Evolutionary conservation across 2,113 vertebrate species (phyloP), one percentile per base, ranked within the genome.

Genomic region (Gambusia holbrooki): DNA sequence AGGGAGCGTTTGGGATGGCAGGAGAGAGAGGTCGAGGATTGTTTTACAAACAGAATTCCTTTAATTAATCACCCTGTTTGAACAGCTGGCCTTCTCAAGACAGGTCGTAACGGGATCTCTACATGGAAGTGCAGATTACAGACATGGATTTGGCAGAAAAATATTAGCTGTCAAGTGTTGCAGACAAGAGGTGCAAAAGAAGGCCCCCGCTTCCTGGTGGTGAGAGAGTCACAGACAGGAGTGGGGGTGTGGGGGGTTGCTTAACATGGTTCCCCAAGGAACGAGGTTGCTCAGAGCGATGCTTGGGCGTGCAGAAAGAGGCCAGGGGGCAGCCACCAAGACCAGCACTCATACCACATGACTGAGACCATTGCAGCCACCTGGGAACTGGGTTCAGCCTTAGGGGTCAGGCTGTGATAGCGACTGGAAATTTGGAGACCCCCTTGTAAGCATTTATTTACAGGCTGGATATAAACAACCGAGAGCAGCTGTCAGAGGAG

Each of bases 31-130:
- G 93, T 89, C 74, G 73, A 90, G 94, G 93, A 96, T 96, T 96
- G 94, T 96, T 96, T 97, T 97, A 96, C 96, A 97, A 96, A 95
- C 95, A 96, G 96, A 97, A 96, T 96, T 96, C 94, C 96, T 96
- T 97, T 96, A 97, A 98, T 98, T 98, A 98, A 97, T 98, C 96
- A 97, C 93, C 88, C 87, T 98, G 96, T 98, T 98, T 98, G 95
- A 98, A 98, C 97, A 97, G 97, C 97, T 98, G 96, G 95, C 91
- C 93, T 92, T 81, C 60, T 93, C 93, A 91, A 94, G 93, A 93
- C 89, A 90, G 92, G 90, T 88, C 88, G 94, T 95, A 94, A 94
- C 66, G 88, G 90, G 93, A 95, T 95, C 94, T 89, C 90, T 84
- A 86, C 81, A 54, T 93, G 90, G 92, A 95, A 94, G 92, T 94